Evolutionary conservation across 2,113 vertebrate species (phyloP).

Genomic region (Maccullochella peelii): DNA sequence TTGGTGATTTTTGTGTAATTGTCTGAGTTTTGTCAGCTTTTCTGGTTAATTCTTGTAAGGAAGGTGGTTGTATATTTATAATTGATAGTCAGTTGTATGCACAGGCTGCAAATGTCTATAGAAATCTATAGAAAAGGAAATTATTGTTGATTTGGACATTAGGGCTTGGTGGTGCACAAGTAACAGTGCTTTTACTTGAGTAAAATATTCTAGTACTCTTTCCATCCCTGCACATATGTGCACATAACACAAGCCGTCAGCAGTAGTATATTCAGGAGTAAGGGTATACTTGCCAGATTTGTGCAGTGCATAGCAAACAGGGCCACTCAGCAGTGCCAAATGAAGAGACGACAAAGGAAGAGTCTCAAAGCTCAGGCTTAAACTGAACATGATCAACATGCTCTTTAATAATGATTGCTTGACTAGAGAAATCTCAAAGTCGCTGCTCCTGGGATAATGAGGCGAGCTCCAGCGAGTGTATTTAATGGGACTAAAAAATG

Average conservation of each 20-base stretch:
- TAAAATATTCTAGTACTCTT: background rate
- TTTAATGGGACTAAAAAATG: conserved; percentile 67
- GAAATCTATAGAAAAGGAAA: no score
- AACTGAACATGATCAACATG: conserved; percentile 77
- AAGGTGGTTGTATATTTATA: no score
- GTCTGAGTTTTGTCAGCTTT: background rate
- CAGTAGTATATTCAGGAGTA: conserved; percentile 23
- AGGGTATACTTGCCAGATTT: conserved; percentile 46
- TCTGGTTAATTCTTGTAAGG: background rate
- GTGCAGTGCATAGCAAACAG: conserved; percentile 57
- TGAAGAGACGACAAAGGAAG: conserved; percentile 59
- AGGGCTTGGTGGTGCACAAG: no score
- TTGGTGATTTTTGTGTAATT: background rate
- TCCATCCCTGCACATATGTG: background rate
- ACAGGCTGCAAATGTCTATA: background rate
- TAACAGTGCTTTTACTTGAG: background rate
- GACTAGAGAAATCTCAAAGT: conserved; percentile 79
- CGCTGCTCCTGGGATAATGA: conserved; percentile 79
- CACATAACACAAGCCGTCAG: conserved; percentile 21
- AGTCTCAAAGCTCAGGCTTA: conserved; percentile 66
- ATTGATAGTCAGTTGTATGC: background rate
- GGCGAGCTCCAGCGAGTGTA: conserved; percentile 63
- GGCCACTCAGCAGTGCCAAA: conserved; percentile 51
- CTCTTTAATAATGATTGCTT: conserved; percentile 83
- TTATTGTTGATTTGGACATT: background rate